Evolutionary conservation across 1,140 invertebrate species (phyloP), one percentile per base, ranked within the genome.

Genomic region (Bombus impatiens): DNA sequence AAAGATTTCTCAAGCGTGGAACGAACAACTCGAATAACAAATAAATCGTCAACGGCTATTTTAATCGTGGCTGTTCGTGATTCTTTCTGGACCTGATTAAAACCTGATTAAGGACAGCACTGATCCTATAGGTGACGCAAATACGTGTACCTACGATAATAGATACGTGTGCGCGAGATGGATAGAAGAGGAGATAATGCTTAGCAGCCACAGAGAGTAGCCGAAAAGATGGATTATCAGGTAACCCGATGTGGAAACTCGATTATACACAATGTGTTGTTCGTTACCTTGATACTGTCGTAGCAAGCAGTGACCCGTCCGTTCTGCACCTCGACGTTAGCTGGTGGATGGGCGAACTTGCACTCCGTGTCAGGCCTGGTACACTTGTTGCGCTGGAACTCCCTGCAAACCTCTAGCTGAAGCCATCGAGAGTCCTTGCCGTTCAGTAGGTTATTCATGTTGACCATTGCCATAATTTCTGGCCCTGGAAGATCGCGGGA

Each of bases 391-490:
- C 99, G 97, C 96, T 99, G 99, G 96, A 99, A 99, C 96, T 99
- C 99, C 85, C 99, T 97, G 96, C 99, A 99, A 94, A 99, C 99
- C 96, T 99, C 99, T 94, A 99, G 96, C 95, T 99, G 99, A 88
- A 99, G 97, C 99, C 99, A 99, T 93, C 99, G 97, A 87, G 99
- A 99, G 96, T 99, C 99, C 96, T 99, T 99, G 92, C 98, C 98
- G 96, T 99, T 99, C 88, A 99, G 96, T 93, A 99, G 96, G 96
- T 98, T 99, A 96, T 98, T 98, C 97, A 99, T 98, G 96, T 98
- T 99, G 94, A 99, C 98, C 98, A 99, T 98, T 95, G 98, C 98
- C 98, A 98, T 98, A 96, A 90, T 92, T 92, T 87, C 84, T 87
- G 47, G 72, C 86, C 85, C 62, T 82, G 89, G 84, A 91, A 90